These are phyloP conservation scores for Sigmodon hispidus DNA, from an alignment of 2,113 vertebrate genomes.

Conservation along the genomic window DNA sequence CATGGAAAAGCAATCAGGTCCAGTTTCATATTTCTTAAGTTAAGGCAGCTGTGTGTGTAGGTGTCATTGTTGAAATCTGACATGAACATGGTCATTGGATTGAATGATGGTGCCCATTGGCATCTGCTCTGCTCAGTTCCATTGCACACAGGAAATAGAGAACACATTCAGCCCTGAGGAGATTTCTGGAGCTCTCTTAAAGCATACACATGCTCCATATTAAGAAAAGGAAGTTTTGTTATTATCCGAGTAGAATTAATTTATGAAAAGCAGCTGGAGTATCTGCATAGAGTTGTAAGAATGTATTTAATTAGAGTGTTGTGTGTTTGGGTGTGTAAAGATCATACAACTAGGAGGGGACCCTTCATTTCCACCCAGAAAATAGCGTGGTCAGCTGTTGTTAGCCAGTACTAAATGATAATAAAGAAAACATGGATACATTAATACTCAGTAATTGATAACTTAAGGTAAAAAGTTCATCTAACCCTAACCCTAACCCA, in stretches of 20 bases:
- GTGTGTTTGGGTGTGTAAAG: constrained; percentile 9
- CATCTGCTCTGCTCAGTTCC: neutral
- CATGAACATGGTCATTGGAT: too few relatives aligned
- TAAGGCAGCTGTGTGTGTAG: neutral
- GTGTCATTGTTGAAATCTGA: neutral
- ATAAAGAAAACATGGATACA: neutral
- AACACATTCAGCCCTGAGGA: neutral
- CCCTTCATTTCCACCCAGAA: neutral
- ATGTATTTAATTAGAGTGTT: neutral
- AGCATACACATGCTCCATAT: constrained; percentile 44
- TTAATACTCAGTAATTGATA: neutral
- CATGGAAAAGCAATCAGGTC: neutral
- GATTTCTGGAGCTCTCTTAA: constrained; percentile 20
- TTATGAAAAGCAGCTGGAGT: constrained; percentile 67
- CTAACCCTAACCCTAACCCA: neutral
- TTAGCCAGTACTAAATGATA: neutral
- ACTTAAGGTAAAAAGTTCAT: neutral
- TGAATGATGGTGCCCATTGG: neutral
- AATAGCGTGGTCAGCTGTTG: neutral
- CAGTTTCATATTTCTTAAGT: neutral
- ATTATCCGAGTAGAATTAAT: constrained; percentile 57
- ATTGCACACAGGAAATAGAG: constrained; percentile 25
- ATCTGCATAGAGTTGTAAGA: neutral
- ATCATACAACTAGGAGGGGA: neutral
- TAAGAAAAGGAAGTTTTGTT: constrained; percentile 50